These are phyloP conservation scores for Tetragonisca angustula DNA, from an alignment of 2,888 invertebrate species.

Conservation along the genomic window DNA sequence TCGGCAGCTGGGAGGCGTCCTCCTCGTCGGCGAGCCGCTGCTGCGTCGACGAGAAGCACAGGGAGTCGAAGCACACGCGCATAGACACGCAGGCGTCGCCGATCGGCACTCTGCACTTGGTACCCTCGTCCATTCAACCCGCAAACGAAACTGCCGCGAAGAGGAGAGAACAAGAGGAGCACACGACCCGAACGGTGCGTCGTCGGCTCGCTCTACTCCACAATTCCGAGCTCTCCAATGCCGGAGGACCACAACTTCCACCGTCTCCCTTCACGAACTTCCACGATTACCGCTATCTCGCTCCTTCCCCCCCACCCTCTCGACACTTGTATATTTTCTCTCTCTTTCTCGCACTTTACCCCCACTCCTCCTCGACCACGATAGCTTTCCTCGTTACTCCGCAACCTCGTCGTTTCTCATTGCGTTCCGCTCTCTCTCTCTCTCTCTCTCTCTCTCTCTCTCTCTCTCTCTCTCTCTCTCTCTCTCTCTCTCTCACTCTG, in stretches of 20 bases:
- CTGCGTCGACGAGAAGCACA: slow-evolving; percentile 92
- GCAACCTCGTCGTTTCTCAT: background rate
- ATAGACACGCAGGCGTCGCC: slow-evolving; percentile 88
- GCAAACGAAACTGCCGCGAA: slow-evolving; percentile 29
- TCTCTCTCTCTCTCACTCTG: slow-evolving; percentile 8
- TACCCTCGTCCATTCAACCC: slow-evolving; percentile 81
- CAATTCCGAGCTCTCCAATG: slow-evolving; percentile 59
- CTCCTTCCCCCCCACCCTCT: background rate
- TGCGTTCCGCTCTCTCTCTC: slow-evolving; percentile 8
- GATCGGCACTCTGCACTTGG: slow-evolving; percentile 80
- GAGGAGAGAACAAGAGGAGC: slow-evolving; percentile 41
- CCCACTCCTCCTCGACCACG: slow-evolving; percentile 1
- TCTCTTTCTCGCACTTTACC: slow-evolving; percentile 14
- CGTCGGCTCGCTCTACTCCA: slow-evolving; percentile 62
- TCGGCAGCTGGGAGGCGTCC: slow-evolving; percentile 85
- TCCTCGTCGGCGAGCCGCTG: slow-evolving; percentile 92
- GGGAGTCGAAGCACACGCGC: slow-evolving; percentile 96
- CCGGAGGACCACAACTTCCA: slow-evolving; percentile 59
- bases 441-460: slow-evolving; percentile 19
- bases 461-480: slow-evolving; percentile 7
- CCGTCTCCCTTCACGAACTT: slow-evolving; percentile 43
- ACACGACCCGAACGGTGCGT: slow-evolving; percentile 58
- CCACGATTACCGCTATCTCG: slow-evolving; percentile 17
- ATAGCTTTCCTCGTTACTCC: slow-evolving; percentile 26
- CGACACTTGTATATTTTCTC: background rate